Conservation (phyloP, 1,140 invertebrate species). For the Globodera ellingtonae region DNA sequence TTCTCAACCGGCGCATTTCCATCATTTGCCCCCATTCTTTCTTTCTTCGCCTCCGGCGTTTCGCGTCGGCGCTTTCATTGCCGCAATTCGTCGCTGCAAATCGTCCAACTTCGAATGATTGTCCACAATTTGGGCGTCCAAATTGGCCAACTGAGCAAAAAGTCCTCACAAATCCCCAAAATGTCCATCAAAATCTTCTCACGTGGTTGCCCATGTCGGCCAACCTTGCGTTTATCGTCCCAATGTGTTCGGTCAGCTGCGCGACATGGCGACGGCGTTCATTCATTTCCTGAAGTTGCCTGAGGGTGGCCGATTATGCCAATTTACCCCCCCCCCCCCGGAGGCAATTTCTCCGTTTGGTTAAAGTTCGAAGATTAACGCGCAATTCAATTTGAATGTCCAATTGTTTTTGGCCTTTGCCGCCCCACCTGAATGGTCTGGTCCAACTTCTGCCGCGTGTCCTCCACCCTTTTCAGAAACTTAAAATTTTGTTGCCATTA, state of each 20-base stretch:
- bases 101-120: conserved; percentile 23
- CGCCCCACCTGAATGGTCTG: conserved; percentile 13
- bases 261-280: conserved; percentile 14
- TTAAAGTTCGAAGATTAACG: no score
- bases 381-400: no score
- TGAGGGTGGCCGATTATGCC: no score
- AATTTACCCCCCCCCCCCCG: no score
- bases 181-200: not conserved
- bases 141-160: conserved; percentile 19
- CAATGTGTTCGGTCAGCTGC: conserved; percentile 24
- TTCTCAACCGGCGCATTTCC: not conserved
- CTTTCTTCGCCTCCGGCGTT: conserved; percentile 3
- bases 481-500: not conserved
- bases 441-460: conserved; percentile 20
- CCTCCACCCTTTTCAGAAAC: conserved; percentile 26
- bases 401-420: no score
- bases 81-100: conserved; percentile 17
- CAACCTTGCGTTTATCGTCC: conserved; percentile 4
- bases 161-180: no score
- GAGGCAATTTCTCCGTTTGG: no score
- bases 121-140: conserved; percentile 22
- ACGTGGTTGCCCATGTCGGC: conserved; percentile 29
- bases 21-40: not conserved
- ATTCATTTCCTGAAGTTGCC: conserved; percentile 17
- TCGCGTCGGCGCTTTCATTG: conserved; percentile 8